Conservation (phyloP, 2,113 vertebrate genomes). For the Passerina amoena region DNA sequence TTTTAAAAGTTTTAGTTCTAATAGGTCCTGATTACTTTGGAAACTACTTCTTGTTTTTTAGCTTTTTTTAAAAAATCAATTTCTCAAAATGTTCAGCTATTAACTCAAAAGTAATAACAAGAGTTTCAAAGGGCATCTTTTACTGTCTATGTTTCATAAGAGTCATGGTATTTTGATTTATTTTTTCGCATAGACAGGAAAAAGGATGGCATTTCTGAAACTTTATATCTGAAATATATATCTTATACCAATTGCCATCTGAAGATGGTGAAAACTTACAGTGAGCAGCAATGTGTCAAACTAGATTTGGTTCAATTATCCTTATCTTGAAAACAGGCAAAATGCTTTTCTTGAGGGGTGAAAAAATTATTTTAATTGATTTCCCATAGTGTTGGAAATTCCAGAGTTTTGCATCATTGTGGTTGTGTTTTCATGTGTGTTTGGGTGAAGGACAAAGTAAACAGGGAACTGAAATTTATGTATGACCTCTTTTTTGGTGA, state of each 20-base stretch:
- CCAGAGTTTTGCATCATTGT: not conserved
- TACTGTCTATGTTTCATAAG: not conserved
- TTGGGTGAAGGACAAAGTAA: not conserved
- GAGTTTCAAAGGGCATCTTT: not conserved
- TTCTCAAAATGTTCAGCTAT: not conserved
- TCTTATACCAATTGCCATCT: not conserved
- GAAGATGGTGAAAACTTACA: not conserved
- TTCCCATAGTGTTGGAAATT: not conserved
- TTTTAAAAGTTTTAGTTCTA: not conserved
- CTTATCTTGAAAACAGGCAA: not conserved
- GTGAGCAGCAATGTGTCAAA: not conserved
- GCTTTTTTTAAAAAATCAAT: not conserved
- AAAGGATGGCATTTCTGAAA: not conserved
- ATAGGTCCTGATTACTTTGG: not conserved
- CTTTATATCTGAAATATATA: not conserved
- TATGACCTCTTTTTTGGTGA: not conserved
- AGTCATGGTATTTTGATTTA: not conserved
- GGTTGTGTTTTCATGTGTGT: not conserved
- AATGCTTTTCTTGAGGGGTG: accelerated
- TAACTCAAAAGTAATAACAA: not conserved
- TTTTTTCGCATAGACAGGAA: not conserved
- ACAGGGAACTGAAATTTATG: not conserved
- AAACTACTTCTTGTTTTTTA: not conserved
- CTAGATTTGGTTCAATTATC: not conserved
- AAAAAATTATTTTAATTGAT: not conserved